Evolutionary conservation across 2,797 vertebrate species (phyloP).

Genomic region (Somateria mollissima): DNA sequence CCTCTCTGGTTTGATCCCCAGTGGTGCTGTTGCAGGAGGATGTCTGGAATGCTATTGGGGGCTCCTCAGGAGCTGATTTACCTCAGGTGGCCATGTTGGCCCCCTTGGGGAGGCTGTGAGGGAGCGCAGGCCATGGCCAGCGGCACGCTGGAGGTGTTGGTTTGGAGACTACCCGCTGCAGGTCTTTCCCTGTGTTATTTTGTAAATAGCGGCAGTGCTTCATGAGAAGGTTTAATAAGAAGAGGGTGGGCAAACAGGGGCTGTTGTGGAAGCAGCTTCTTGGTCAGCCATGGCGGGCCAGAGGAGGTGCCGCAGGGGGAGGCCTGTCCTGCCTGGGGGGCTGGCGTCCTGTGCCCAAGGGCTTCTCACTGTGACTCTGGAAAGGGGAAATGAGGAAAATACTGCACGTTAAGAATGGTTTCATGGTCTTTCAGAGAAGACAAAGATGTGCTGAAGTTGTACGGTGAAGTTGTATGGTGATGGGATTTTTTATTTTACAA

Average conservation of each 20-base stretch:
- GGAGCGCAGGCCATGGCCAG: rapidly evolving
- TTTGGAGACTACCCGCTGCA: neutral
- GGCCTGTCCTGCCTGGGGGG: too few species aligned
- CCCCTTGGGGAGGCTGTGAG: neutral
- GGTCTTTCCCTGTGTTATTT: neutral
- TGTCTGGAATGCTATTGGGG: neutral
- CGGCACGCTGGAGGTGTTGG: too few species aligned
- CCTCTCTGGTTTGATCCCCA: neutral
- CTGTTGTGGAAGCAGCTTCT: neutral
- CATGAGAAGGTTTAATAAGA: neutral
- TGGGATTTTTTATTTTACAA: neutral
- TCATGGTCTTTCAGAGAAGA: neutral
- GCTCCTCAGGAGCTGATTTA: neutral
- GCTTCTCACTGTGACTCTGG: too few species aligned
- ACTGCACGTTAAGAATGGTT: neutral
- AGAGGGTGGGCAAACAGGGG: neutral
- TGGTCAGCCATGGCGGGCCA: neutral
- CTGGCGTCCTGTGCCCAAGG: too few species aligned
- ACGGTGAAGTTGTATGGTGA: too few species aligned
- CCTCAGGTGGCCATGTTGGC: neutral
- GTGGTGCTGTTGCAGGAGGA: neutral
- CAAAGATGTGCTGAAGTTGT: neutral
- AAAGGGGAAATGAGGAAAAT: neutral
- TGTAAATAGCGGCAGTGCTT: neutral
- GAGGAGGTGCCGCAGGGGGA: too few species aligned